phyloP scores from a whole-genome alignment of 2,113 vertebrate species.

The Speoplatyrhinus poulsoni region DNA sequence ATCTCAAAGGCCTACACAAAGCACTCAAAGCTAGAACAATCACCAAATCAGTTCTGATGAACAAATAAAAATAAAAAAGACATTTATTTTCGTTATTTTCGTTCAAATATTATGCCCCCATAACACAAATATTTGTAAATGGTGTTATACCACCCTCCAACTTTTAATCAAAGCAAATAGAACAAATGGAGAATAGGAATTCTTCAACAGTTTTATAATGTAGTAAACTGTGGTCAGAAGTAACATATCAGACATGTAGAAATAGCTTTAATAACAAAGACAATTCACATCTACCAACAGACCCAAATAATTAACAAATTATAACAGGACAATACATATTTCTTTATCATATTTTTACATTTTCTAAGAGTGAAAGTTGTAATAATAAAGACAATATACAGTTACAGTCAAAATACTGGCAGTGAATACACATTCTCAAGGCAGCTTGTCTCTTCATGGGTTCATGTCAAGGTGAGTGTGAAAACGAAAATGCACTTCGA shows the following conservation, averaged over 20 bases:
- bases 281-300: too few species aligned
- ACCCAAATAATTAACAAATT: too few species aligned
- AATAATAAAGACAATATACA: neutral
- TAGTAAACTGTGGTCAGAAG: too few species aligned
- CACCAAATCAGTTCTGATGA: neutral
- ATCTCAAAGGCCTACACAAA: neutral
- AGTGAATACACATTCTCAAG: neutral
- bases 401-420: constrained; percentile 19
- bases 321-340: too few species aligned
- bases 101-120: neutral
- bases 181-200: too few species aligned
- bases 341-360: neutral
- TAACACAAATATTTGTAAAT: too few species aligned
- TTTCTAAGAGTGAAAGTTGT: neutral
- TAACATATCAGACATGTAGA: too few species aligned
- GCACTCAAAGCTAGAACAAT: neutral
- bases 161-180: too few species aligned
- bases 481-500: constrained; percentile 22
- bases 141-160: too few species aligned
- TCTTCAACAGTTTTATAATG: too few species aligned
- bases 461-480: constrained; percentile 7
- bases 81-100: neutral
- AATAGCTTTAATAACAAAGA: too few species aligned
- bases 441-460: constrained; percentile 16
- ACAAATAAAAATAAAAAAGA: neutral